These are phyloP conservation scores for Phylloscopus trochiloides DNA, from an alignment of 2,113 vertebrate species.

Conservation along the genomic window DNA sequence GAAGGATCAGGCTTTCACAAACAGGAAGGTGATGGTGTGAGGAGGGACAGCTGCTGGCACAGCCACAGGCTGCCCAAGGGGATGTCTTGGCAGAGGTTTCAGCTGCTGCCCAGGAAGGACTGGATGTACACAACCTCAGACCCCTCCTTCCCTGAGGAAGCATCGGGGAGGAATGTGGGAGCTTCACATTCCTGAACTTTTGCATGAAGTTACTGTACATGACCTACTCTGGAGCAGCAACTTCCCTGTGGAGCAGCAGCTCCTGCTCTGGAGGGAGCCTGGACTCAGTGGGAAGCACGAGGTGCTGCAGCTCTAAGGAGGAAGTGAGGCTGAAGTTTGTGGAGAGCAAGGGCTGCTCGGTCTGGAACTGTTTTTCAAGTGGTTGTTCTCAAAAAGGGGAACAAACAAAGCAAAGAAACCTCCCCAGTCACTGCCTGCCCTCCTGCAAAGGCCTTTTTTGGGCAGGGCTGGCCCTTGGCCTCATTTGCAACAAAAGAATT, in stretches of 20 bases:
- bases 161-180: background rate
- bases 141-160: background rate
- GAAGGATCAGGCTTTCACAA: slow-evolving; percentile 59
- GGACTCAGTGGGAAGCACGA: background rate
- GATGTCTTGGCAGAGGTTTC: background rate
- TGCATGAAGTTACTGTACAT: background rate
- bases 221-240: background rate
- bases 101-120: background rate
- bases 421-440: background rate
- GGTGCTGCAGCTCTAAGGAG: background rate
- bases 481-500: background rate
- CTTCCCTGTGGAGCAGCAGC: background rate
- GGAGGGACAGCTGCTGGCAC: slow-evolving; percentile 42
- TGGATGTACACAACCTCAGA: background rate
- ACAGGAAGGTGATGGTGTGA: slow-evolving; percentile 62
- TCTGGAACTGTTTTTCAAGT: background rate
- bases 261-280: background rate
- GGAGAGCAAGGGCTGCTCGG: background rate
- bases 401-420: slow-evolving; percentile 5
- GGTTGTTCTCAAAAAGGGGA: slow-evolving; percentile 48
- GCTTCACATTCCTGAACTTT: background rate
- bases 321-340: background rate
- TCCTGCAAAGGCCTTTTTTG: slow-evolving; percentile 23
- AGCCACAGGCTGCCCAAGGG: background rate
- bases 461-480: background rate